Evolutionary conservation across 1,140 invertebrate species (phyloP).

Genomic region (Sitophilus oryzae): DNA sequence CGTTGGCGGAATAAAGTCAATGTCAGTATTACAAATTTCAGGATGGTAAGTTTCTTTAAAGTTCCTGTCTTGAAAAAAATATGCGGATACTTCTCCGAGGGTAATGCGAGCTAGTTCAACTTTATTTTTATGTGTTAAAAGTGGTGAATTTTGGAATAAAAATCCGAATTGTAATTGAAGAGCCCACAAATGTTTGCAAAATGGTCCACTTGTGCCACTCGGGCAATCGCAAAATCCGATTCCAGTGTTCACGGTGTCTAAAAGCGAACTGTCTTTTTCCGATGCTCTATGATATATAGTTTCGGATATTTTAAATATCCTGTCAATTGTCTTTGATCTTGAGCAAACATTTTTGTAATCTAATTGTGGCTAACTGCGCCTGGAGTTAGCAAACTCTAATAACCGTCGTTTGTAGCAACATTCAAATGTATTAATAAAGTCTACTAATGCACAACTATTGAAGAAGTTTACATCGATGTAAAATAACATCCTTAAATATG

Average conservation of each 20-base stretch:
- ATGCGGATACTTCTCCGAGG: too few species aligned
- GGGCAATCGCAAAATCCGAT: background rate
- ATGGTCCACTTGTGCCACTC: too few species aligned
- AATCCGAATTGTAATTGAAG: too few species aligned
- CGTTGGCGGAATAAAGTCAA: too few species aligned
- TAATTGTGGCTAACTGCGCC: too few species aligned
- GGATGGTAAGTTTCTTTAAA: too few species aligned
- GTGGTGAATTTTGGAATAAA: too few species aligned
- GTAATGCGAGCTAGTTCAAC: too few species aligned
- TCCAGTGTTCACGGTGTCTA: background rate
- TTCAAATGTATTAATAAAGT: conserved; percentile 1
- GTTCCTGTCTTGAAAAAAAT: too few species aligned
- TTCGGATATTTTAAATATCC: background rate
- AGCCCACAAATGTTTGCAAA: too few species aligned
- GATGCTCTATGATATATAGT: background rate
- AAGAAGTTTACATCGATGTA: conserved; percentile 2
- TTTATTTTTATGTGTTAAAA: too few species aligned
- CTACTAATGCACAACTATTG: background rate
- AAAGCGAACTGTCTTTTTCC: background rate
- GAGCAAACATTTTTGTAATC: background rate
- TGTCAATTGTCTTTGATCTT: background rate
- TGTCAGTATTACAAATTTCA: too few species aligned
- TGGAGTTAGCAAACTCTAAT: conserved; percentile 2
- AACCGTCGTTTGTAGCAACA: background rate
- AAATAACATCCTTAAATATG: conserved; percentile 3